Conservation (phyloP, 2,113 vertebrate genomes). For the Pangasianodon hypophthalmus region DNA sequence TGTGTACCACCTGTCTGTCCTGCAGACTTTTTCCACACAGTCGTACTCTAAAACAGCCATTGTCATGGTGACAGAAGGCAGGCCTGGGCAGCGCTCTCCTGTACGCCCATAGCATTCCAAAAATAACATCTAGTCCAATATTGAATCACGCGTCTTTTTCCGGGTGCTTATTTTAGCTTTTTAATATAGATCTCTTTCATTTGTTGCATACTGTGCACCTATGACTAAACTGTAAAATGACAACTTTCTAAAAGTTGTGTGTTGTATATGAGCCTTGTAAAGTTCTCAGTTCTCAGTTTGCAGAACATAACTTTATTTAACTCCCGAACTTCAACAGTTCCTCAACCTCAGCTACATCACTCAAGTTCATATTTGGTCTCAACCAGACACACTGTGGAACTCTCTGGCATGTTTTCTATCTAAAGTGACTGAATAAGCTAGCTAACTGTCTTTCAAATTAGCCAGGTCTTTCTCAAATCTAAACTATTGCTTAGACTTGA, state of each 20-base stretch:
- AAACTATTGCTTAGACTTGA: neutral
- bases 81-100: slow-evolving; percentile 67
- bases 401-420: neutral
- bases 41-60: slow-evolving; percentile 69
- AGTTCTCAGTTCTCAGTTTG: neutral
- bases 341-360: neutral
- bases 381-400: neutral
- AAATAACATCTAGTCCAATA: slow-evolving; percentile 71
- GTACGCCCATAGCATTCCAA: slow-evolving; percentile 54
- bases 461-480: neutral
- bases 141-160: slow-evolving; percentile 71
- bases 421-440: neutral
- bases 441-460: neutral
- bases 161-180: slow-evolving; percentile 61
- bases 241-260: neutral
- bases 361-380: neutral
- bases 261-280: neutral
- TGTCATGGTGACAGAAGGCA: slow-evolving; percentile 74
- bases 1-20: slow-evolving; percentile 76
- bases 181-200: slow-evolving; percentile 46
- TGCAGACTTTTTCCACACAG: slow-evolving; percentile 72
- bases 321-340: neutral
- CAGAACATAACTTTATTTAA: neutral
- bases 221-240: neutral
- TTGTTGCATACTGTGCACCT: neutral